These are phyloP conservation scores for Camptogramma bilineatum DNA, from an alignment of 2,888 invertebrate genomes.

Conservation along the genomic window DNA sequence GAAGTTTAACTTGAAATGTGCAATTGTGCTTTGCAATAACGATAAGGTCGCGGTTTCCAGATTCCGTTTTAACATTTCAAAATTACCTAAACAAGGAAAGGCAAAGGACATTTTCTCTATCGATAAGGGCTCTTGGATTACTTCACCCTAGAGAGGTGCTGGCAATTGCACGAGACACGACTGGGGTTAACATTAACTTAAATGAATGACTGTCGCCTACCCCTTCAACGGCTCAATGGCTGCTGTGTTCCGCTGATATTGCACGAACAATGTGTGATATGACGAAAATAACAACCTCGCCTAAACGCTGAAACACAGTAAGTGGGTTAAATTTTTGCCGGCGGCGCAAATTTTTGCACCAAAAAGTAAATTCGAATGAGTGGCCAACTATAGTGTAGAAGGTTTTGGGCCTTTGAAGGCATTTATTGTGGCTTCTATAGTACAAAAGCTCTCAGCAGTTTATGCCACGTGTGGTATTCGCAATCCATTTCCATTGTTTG, in stretches of 20 bases:
- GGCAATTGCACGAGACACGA: constrained; percentile 44
- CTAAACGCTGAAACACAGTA: no score
- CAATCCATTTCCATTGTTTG: no score
- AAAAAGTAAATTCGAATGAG: no score
- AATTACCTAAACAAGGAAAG: constrained; percentile 38
- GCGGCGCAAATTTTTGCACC: no score
- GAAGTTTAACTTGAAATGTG: constrained; percentile 14
- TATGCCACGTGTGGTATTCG: no score
- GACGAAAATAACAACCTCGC: neutral
- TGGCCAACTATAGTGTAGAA: no score
- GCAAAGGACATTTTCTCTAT: constrained; percentile 43
- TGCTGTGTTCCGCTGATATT: constrained; percentile 22
- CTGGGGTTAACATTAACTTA: constrained; percentile 49
- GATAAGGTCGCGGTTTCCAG: constrained; percentile 34
- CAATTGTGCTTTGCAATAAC: constrained; percentile 23
- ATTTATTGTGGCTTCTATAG: no score
- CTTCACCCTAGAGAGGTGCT: constrained; percentile 46
- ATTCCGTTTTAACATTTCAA: constrained; percentile 36
- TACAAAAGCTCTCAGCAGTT: no score
- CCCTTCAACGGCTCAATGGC: constrained; percentile 33
- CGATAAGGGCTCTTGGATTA: constrained; percentile 49
- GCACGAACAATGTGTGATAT: neutral
- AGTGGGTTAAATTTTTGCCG: no score
- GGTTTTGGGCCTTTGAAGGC: no score
- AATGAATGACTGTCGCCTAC: constrained; percentile 45